phyloP scores from a whole-genome alignment of 2,113 vertebrate species.

The Sminthopsis crassicaudata region DNA sequence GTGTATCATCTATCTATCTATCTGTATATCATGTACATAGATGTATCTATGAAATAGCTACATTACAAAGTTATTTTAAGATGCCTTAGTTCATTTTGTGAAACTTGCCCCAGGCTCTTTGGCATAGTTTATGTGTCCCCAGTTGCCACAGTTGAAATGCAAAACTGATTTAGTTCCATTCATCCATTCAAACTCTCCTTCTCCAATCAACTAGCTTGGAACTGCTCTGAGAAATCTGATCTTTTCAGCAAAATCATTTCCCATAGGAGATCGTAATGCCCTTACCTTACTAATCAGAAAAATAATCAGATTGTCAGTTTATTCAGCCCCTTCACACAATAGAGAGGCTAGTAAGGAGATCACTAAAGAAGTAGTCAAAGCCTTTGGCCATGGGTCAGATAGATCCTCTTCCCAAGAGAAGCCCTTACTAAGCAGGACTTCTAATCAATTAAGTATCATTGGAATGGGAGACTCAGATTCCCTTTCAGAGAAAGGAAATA shows the following conservation, averaged over 20 bases:
- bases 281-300: conserved; percentile 41
- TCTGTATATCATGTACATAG: neutral
- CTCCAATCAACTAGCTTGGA: conserved; percentile 40
- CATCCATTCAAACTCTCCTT: conserved; percentile 42
- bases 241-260: conserved; percentile 10
- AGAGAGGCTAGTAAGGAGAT: conserved; percentile 31
- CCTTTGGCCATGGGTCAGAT: neutral
- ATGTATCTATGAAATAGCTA: neutral
- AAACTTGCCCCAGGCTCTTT: neutral
- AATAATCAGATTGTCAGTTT: conserved; percentile 1
- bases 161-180: conserved; percentile 34
- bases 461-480: neutral
- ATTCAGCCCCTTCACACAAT: conserved; percentile 23
- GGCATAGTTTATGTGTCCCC: neutral
- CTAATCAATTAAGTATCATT: conserved; percentile 32
- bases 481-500: conserved; percentile 17
- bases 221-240: conserved; percentile 36
- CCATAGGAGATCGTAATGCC: neutral
- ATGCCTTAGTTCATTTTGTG: neutral
- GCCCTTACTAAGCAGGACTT: conserved; percentile 28
- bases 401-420: conserved; percentile 16
- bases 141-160: neutral
- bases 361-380: neutral
- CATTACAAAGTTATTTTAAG: neutral
- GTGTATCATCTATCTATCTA: no score